phyloP scores from a whole-genome alignment of 2,113 vertebrate species.

The Nematolebias whitei region DNA sequence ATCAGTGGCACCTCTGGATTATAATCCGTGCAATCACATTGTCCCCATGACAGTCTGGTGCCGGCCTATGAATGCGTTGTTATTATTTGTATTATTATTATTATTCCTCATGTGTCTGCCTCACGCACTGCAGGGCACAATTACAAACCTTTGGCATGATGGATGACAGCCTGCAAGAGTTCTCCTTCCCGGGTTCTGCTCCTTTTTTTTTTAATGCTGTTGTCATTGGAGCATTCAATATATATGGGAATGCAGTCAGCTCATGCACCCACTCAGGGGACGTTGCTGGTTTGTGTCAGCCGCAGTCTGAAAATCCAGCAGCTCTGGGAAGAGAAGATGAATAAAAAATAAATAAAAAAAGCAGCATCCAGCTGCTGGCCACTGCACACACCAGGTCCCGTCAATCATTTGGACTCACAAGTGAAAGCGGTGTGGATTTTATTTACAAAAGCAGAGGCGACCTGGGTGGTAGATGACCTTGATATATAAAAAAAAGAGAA shows the following conservation, averaged over 20 bases:
- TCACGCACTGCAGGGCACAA: constrained; percentile 55
- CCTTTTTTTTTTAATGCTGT: constrained; percentile 14
- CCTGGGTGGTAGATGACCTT: constrained; percentile 65
- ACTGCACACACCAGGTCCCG: constrained; percentile 49
- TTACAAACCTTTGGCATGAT: constrained; percentile 49
- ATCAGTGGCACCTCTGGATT: constrained; percentile 27
- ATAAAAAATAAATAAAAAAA: not conserved
- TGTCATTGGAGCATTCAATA: constrained; percentile 41
- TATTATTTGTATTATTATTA: constrained; percentile 44
- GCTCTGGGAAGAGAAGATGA: constrained; percentile 9
- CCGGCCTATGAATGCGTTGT: constrained; percentile 30
- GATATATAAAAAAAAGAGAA: constrained; percentile 15
- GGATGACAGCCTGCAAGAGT: constrained; percentile 50
- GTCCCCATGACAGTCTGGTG: constrained; percentile 27
- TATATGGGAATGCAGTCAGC: constrained; percentile 42
- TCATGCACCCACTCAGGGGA: constrained; percentile 2
- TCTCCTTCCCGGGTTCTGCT: constrained; percentile 19
- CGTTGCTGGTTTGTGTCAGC: constrained; percentile 30
- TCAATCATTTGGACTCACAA: constrained; percentile 68
- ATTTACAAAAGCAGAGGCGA: constrained; percentile 41
- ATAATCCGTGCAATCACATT: constrained; percentile 54
- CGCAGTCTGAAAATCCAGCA: constrained; percentile 45
- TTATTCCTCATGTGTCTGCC: constrained; percentile 41
- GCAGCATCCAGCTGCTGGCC: constrained; percentile 50
- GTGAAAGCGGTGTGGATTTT: constrained; percentile 51